A percentile compares a stretch with the other conserved stretches of the same genome.
phyloP scores from a whole-genome alignment of 2,113 vertebrate species.

The Neogobius melanostomus region DNA sequence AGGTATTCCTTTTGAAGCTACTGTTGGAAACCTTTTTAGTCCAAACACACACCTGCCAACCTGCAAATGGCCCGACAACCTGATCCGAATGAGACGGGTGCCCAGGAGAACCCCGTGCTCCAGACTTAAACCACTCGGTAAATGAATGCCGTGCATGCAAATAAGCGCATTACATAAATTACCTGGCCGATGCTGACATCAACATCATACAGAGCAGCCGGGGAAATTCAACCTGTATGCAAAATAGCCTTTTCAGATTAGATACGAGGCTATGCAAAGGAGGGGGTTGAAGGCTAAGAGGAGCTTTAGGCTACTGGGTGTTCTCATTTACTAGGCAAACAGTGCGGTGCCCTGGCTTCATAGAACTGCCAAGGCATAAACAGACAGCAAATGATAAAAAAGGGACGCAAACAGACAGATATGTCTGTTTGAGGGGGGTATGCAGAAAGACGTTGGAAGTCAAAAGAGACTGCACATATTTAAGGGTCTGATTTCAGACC shows the following conservation, averaged over 20 bases:
- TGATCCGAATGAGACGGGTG: constrained; percentile 34
- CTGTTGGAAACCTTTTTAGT: constrained; percentile 31
- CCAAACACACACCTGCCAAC: constrained; percentile 49
- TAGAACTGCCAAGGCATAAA: constrained; percentile 63
- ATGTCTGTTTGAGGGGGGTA: constrained; percentile 48
- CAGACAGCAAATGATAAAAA: constrained; percentile 59
- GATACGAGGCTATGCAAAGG: constrained; percentile 71
- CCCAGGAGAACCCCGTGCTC: constrained; percentile 36
- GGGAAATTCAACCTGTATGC: constrained; percentile 68
- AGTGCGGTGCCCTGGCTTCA: constrained; percentile 56
- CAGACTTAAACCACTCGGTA: constrained; percentile 40
- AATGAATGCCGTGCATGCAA: constrained; percentile 63
- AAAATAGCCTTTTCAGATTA: constrained; percentile 71
- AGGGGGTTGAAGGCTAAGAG: constrained; percentile 33
- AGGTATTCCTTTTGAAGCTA: constrained; percentile 34
- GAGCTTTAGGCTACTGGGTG: constrained; percentile 55
- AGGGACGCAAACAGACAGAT: constrained; percentile 56
- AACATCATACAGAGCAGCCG: constrained; percentile 53
- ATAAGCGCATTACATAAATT: constrained; percentile 59
- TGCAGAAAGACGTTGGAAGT: constrained; percentile 48
- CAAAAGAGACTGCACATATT: constrained; percentile 20
- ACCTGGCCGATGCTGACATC: constrained; percentile 44
- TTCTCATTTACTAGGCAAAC: constrained; percentile 76
- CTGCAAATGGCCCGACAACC: constrained; percentile 32
- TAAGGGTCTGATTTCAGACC: too few relatives aligned